Evolutionary conservation across 2,888 invertebrate species (phyloP).

Genomic region (Cyclophora albipunctata): DNA sequence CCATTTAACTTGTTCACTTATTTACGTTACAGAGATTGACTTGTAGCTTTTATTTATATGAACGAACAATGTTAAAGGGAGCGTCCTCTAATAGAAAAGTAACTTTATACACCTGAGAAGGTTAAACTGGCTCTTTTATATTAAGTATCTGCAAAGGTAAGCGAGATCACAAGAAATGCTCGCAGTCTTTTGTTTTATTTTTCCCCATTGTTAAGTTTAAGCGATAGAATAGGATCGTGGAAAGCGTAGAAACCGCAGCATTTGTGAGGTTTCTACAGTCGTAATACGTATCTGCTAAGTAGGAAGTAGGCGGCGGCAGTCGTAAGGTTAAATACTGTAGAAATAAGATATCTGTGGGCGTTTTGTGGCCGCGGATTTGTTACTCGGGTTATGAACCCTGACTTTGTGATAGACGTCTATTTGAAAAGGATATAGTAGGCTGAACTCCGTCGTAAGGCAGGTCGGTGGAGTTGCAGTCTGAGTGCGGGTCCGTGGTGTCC

Average conservation of each 20-base stretch:
- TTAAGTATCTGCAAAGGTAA: neutral
- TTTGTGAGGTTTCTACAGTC: slow-evolving; percentile 68
- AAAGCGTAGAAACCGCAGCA: slow-evolving; percentile 66
- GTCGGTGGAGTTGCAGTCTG: slow-evolving; percentile 94
- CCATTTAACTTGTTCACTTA: too few species aligned
- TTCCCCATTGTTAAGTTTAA: slow-evolving; percentile 7
- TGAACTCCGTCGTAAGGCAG: slow-evolving; percentile 93
- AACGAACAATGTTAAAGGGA: too few species aligned
- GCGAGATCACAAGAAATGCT: slow-evolving; percentile 2
- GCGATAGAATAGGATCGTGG: slow-evolving; percentile 21
- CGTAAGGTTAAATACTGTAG: slow-evolving; percentile 74
- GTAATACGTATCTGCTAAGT: slow-evolving; percentile 60
- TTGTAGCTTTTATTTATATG: too few species aligned
- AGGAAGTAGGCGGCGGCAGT: slow-evolving; percentile 62
- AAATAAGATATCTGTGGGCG: slow-evolving; percentile 70
- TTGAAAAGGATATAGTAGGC: slow-evolving; percentile 96
- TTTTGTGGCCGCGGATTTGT: slow-evolving; percentile 38
- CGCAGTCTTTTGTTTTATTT: slow-evolving; percentile 7
- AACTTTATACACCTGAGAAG: neutral
- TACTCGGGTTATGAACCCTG: slow-evolving; percentile 20
- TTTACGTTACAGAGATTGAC: too few species aligned
- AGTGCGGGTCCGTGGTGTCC: slow-evolving; percentile 89
- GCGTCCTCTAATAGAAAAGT: neutral
- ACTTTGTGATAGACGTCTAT: slow-evolving; percentile 47
- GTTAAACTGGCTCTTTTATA: neutral